Conservation (phyloP, 2,797 vertebrate genomes). For the Pseudotriccus pelzelni region DNA sequence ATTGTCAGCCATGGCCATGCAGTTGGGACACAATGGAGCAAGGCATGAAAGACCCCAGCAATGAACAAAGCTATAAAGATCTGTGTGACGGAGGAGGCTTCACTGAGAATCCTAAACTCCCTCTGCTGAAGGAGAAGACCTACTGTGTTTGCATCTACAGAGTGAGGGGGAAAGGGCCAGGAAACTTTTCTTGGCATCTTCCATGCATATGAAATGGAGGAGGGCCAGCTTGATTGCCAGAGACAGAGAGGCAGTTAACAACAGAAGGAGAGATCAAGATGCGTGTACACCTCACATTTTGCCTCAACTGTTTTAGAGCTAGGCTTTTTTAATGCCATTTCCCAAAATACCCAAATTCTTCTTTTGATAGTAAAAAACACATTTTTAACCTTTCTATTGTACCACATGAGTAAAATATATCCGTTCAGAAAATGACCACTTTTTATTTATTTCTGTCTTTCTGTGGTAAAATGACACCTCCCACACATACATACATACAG, state of each 20-base stretch:
- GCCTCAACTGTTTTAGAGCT: neutral
- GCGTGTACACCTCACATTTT: fast-evolving
- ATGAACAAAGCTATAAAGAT: neutral
- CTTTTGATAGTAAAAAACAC: neutral
- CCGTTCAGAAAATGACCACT: neutral
- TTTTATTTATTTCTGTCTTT: neutral
- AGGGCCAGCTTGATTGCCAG: neutral
- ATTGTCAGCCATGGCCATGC: neutral
- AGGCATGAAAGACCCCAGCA: fast-evolving
- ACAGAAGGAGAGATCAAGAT: neutral
- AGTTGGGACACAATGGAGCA: fast-evolving
- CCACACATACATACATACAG: neutral
- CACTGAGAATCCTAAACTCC: neutral
- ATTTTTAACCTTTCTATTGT: neutral
- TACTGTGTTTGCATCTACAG: neutral
- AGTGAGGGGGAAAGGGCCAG: neutral
- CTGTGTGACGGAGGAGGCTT: neutral
- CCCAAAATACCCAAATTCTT: neutral
- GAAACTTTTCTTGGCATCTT: neutral
- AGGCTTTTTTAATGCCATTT: neutral
- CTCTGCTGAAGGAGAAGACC: neutral
- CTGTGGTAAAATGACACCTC: neutral
- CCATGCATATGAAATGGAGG: neutral
- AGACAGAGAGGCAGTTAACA: neutral
- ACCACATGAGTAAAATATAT: neutral